Base-by-base conservation (phyloP, 1,140 invertebrate genomes). In the Drosophila equinoxialis region DNA sequence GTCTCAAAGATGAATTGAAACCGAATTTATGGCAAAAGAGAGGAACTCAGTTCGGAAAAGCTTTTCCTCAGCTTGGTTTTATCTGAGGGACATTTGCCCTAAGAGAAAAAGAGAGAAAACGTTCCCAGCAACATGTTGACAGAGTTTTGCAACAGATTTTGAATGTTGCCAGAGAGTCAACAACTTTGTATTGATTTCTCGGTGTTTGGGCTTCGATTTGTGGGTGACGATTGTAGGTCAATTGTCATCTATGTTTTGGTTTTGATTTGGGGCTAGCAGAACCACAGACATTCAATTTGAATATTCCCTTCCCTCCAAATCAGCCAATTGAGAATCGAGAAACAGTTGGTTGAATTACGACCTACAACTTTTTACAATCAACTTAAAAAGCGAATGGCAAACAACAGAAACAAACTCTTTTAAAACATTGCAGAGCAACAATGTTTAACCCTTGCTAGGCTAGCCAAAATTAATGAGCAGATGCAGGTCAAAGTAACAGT, bases 1-100 rank as follows among this genome's bases (percentile, higher is more conserved):
- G 8, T 3, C 33, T 20, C 14, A 17, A 37, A 37, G 30, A 59
- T 35, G 17, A 51, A 23, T 11, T 11, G 10, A 59, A 59, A 14
- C n/a, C 41, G 17, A 63, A 64, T 76, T 76, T 76, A 76, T 76
- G 74, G 74, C 72, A 76, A 42, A 41, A 42, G 74, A 74, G 72
- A 20, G 72, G 13, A 51, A 51, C 3, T 5, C 2, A 8, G 4
- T 26, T 62, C n/a, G 35, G n/a, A 17, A 55, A 63, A 76, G 74
- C 74, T 76, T 26, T 59, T 64, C 7, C 37, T 23, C 8, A 14
- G 17, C 3, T 13, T 14, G 41, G 42, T 55, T 59, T 59, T 76
- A 69, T 76, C 65, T 76, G 30, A 33, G 23, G 11, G 59, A 68
- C 30, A 20, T 14, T 33, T 58, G 30, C 14, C 39, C 13, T 14